Evolutionary conservation across 37 sponge, comb jelly and placozoan species (phyloP), one percentile per base, ranked within the genome.

Genomic region (Ianthella basta): DNA sequence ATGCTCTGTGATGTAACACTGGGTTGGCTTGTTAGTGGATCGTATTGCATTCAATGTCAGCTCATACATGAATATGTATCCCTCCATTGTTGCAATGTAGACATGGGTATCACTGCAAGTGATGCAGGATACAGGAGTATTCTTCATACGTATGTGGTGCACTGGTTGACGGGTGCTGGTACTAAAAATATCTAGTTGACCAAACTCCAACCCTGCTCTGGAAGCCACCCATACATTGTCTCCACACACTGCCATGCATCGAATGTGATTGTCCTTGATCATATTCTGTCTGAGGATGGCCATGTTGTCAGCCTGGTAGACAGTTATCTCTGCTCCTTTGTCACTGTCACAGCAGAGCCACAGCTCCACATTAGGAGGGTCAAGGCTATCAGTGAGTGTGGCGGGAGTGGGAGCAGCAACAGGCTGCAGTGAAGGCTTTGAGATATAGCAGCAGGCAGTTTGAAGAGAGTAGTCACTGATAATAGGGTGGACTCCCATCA

Each of bases 401-500:
- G n/a, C 50, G 8, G 50, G 50, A 44, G 8, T 8, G 14, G 20
- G 37, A 65, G 15, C 39, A 60, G 57, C 14, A n/a, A 25, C 21
- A 4, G 20, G 23, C 23, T 15, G 23, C 64, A 35, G 21, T 30
- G 25, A 0, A 19, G 78, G 53, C 10, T 0, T 50, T 14, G 53
- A 85, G 39, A 93, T 12, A 19, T 19, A 75, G 25, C 78, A 75
- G 32, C 73, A 72, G 0, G 82, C 87, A 23, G 82, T 37, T 8
- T 57, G 55, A 36, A 87, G n/a, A 0, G 82, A 67, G 34, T 63
- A 68, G 56, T 81, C 77, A 79, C 94, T 87, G 29, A 59, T 82
- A 36, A 93, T 79, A 10, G 90, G 85, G 24, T 65, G 50, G 13
- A 93, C 88, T 24, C 77, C 81, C 91, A 93, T 93, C 20, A 87